phyloP scores from a whole-genome alignment of 2,113 vertebrate species.

The Coracopsis vasa region DNA sequence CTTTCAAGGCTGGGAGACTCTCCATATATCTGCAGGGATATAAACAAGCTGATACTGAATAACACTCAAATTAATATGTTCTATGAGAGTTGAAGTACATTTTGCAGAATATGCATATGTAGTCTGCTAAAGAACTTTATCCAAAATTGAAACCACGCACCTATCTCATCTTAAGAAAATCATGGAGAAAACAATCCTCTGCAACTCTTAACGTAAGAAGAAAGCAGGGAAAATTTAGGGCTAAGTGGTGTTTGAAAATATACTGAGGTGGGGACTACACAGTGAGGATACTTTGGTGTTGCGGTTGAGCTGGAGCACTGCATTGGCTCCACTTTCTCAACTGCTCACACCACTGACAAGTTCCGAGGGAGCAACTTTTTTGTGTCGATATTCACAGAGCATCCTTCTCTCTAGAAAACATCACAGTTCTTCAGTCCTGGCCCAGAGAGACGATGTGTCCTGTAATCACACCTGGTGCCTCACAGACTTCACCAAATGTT shows the following conservation, averaged over 20 bases:
- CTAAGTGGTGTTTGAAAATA: neutral
- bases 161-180: neutral
- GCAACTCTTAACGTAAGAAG: neutral
- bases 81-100: neutral
- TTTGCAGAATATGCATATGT: neutral
- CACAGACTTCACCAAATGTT: neutral
- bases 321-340: neutral
- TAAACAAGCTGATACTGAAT: constrained; percentile 11
- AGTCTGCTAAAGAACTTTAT: neutral
- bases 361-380: neutral
- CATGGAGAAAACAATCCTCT: neutral
- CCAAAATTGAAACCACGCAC: neutral
- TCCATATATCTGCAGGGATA: constrained; percentile 57
- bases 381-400: neutral
- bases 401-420: neutral
- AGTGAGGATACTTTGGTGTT: neutral
- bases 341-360: neutral
- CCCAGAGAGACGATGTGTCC: neutral
- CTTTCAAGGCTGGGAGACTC: constrained; percentile 52
- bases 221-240: neutral
- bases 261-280: neutral
- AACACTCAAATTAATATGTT: constrained; percentile 23
- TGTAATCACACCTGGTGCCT: neutral
- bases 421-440: neutral
- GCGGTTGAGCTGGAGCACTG: neutral